Base-by-base conservation (phyloP, 2,888 invertebrate species). In the Rapana venosa region DNA sequence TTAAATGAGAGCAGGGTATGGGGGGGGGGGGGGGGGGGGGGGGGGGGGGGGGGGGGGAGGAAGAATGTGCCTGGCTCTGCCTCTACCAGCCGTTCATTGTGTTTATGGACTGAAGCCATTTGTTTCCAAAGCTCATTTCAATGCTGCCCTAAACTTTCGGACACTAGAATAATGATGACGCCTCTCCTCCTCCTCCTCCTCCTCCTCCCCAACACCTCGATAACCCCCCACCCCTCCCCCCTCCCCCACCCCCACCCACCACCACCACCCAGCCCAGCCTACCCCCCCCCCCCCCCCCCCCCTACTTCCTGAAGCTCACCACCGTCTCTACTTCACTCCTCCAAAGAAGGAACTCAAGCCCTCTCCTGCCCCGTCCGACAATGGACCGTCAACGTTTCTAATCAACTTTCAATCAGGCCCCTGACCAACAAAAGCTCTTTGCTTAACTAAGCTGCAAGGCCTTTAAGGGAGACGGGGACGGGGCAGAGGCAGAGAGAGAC, bases 381-480 rank as follows among this genome's bases (percentile, higher is more conserved):
- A 15, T 35, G 77, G 15, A 13, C 77, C 77, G 77, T 79, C 35
- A 83, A 83, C 81, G 47, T 83, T 83, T 90, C 91, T 91, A 91
- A 91, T 91, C 90, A 91, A 91, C 91, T 91, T 91, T 89, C 91
- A 90, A 91, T 91, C 90, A 89, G 66, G 83, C 85, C 84, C 88
- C 87, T 83, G 89, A 91, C 91, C 90, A 91, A 91, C 91, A 91
- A 90, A 89, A 91, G 91, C 90, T 90, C 90, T 91, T 90, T 90
- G 77, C 88, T 89, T 88, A 91, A 90, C 88, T 90, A 90, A 90
- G 90, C 91, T 61, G 81, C 36, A 83, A 17, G 35, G 58, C 36
- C 74, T 36, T 26, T 2, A 35, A 17, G 79, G 35, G 22, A 79
- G 35, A 79, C 1, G 47, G 26, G 2, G 26, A 47, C 6, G 26